phyloP scores from a whole-genome alignment of 2,888 invertebrate genomes.

The Ormyrus pomaceus region DNA sequence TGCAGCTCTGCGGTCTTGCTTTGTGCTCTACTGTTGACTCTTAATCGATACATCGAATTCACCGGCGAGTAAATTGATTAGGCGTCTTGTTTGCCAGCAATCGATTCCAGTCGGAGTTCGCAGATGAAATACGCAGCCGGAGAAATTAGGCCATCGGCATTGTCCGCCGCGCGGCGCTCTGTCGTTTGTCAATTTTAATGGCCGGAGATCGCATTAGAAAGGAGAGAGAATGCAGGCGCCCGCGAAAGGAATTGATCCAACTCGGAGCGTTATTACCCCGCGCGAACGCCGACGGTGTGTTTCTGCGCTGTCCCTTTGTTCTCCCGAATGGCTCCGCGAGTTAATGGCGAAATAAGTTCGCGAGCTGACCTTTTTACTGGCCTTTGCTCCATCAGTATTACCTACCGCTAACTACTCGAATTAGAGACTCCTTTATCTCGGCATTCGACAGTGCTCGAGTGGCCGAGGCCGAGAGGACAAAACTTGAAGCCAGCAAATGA shows the following conservation, averaged over 20 bases:
- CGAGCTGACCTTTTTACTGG: background rate
- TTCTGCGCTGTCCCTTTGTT: background rate
- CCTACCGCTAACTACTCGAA: no score
- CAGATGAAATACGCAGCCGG: conserved; percentile 24
- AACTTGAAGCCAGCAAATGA: no score
- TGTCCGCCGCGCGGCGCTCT: conserved; percentile 24
- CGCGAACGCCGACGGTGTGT: background rate
- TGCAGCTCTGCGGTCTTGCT: conserved; percentile 11
- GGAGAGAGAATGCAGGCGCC: conserved; percentile 13
- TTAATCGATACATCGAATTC: conserved; percentile 31
- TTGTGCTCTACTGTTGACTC: conserved; percentile 45
- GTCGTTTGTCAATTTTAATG: conserved; percentile 53
- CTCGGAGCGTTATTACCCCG: conserved; percentile 3
- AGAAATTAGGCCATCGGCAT: conserved; percentile 43
- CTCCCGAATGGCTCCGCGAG: conserved; percentile 1
- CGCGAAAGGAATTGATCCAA: conserved; percentile 18
- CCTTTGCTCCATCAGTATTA: no score
- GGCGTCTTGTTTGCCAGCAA: conserved; percentile 42
- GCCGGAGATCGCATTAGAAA: conserved; percentile 43
- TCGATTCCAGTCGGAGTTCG: conserved; percentile 17
- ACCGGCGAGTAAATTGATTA: conserved; percentile 43
- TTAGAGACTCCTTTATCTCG: no score
- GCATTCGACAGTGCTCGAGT: no score
- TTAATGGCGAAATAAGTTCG: background rate
- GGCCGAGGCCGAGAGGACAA: no score